Percentiles rank a stretch among this genome's conserved stretches.
Conservation (phyloP, 1,140 invertebrate species). For the Macrobrachium nipponense region DNA sequence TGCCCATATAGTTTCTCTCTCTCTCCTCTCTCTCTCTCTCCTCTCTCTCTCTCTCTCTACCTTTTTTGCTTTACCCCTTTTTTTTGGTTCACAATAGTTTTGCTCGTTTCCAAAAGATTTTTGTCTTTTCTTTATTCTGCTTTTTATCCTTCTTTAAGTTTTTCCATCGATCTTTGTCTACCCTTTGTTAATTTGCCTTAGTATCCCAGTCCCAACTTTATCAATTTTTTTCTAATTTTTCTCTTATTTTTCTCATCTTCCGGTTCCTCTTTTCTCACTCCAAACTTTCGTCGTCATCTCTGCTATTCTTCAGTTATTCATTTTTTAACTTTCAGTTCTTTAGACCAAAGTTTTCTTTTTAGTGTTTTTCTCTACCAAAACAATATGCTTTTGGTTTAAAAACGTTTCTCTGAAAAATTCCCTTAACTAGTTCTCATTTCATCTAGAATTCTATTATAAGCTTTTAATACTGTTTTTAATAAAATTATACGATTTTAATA, state of each 20-base stretch:
- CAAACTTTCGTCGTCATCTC: not conserved
- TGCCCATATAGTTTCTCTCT: too few species aligned
- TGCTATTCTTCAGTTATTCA: not conserved
- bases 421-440: too few species aligned
- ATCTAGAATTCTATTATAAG: too few species aligned
- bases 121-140: not conserved
- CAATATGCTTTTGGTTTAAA: too few species aligned
- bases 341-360: too few species aligned
- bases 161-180: not conserved
- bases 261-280: not conserved
- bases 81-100: not conserved
- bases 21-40: constrained; percentile 12
- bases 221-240: not conserved
- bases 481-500: too few species aligned
- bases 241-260: not conserved
- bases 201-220: not conserved
- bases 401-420: too few species aligned
- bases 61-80: too few species aligned
- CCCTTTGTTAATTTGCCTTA: not conserved
- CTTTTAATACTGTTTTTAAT: too few species aligned
- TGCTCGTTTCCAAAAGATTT: not conserved
- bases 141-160: not conserved
- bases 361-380: too few species aligned
- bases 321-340: not conserved
- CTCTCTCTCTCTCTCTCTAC: constrained; percentile 16